phyloP scores from a whole-genome alignment of 1,140 invertebrate species.

The Trissolcus basalis region DNA sequence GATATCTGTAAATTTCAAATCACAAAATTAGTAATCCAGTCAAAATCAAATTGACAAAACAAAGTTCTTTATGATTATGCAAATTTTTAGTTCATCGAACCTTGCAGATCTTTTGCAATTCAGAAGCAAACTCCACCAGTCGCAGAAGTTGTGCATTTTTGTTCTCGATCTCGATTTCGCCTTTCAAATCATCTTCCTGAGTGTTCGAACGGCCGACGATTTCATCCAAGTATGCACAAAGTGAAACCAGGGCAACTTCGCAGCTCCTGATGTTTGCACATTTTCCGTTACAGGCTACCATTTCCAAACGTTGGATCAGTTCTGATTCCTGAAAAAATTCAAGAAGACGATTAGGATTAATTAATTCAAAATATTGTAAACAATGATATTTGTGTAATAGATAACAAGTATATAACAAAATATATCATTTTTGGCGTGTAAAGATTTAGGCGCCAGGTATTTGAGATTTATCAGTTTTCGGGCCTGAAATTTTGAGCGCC shows the following conservation, averaged over 20 bases:
- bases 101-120: conserved; percentile 79
- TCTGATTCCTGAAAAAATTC: conserved; percentile 78
- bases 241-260: conserved; percentile 83
- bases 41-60: too few species aligned
- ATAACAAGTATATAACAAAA: too few species aligned
- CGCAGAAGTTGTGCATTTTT: conserved; percentile 70
- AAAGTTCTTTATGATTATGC: too few species aligned
- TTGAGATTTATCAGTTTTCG: too few species aligned
- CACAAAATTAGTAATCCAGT: too few species aligned
- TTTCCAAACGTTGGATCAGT: conserved; percentile 82
- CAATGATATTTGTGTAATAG: too few species aligned
- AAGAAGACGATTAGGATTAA: too few species aligned
- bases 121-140: conserved; percentile 78
- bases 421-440: too few species aligned
- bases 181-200: conserved; percentile 49
- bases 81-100: conserved; percentile 71
- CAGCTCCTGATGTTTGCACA: conserved; percentile 81
- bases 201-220: conserved; percentile 63
- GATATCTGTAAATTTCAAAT: conserved; percentile 77
- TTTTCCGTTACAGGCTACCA: conserved; percentile 82
- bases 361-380: too few species aligned
- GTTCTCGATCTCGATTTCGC: conserved; percentile 48
- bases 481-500: too few species aligned
- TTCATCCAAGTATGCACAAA: conserved; percentile 81
- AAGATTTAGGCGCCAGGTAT: conserved; percentile 3